Evolutionary conservation across 1,140 invertebrate genomes (phyloP).

Genomic region (Procambarus clarkii): DNA sequence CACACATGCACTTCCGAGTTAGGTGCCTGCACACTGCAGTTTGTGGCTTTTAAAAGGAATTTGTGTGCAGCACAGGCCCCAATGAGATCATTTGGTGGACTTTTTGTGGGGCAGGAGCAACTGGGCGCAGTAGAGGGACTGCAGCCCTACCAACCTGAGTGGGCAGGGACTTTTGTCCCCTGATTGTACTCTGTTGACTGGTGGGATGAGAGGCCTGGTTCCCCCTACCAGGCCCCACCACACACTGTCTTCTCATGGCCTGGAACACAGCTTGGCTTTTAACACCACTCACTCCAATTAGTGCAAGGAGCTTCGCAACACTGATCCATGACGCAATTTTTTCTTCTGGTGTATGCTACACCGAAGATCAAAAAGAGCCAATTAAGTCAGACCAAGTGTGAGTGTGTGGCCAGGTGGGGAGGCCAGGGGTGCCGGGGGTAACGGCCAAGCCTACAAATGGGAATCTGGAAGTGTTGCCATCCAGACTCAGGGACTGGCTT

Average conservation of each 20-base stretch:
- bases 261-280: neutral
- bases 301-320: neutral
- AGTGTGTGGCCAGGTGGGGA: slow-evolving; percentile 5
- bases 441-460: neutral
- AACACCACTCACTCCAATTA: neutral
- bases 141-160: slow-evolving; percentile 54
- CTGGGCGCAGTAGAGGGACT: slow-evolving; percentile 35
- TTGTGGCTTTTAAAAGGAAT: slow-evolving; percentile 20
- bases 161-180: slow-evolving; percentile 44
- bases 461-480: neutral
- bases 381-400: slow-evolving; percentile 20
- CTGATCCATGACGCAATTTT: neutral
- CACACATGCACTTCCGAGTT: slow-evolving; percentile 35
- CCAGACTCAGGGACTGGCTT: slow-evolving; percentile 68
- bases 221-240: slow-evolving; percentile 28
- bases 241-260: slow-evolving; percentile 28
- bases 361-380: neutral
- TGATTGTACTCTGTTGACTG: slow-evolving; percentile 66
- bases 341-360: neutral
- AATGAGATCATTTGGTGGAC: slow-evolving; percentile 62
- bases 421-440: slow-evolving; percentile 15
- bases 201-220: slow-evolving; percentile 52
- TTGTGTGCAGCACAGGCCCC: slow-evolving; percentile 34
- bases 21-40: slow-evolving; percentile 32
- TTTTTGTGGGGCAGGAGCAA: slow-evolving; percentile 37